Evolutionary conservation across 2,113 vertebrate genomes (phyloP).

Genomic region (Muscicapa adusta): DNA sequence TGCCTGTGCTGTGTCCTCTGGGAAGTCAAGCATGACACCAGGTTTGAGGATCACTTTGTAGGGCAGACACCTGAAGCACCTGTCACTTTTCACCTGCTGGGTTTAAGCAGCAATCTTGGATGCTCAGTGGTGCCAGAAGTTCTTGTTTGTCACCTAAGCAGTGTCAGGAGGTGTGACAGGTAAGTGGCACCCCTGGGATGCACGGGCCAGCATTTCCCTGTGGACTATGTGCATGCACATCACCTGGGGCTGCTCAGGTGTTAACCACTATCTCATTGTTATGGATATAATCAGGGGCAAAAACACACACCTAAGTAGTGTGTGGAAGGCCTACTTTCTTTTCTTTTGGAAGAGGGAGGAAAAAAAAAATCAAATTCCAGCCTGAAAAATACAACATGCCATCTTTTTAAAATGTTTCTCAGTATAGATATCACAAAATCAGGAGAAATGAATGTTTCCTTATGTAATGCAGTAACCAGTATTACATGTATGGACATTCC

Average conservation of each 20-base stretch:
- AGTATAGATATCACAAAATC: background rate
- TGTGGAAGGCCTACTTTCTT: background rate
- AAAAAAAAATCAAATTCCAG: background rate
- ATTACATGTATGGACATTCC: background rate
- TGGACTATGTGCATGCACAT: background rate
- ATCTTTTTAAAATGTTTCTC: background rate
- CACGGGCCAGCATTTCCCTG: background rate
- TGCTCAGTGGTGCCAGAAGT: background rate
- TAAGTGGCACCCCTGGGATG: background rate
- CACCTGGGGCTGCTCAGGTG: background rate
- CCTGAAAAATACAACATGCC: background rate
- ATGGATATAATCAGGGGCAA: background rate
- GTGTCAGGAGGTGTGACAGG: background rate
- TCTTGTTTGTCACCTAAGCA: background rate
- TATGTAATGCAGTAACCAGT: background rate
- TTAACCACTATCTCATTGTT: background rate
- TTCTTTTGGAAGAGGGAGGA: background rate
- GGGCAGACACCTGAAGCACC: background rate
- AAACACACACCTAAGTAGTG: background rate
- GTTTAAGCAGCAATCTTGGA: background rate
- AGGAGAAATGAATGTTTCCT: background rate
- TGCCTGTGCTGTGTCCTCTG: background rate
- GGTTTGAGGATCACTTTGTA: background rate
- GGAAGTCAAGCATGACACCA: accelerated
- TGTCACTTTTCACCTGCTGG: background rate